These are phyloP conservation scores for Eretmocerus hayati DNA, from an alignment of 2,888 invertebrate species.

Conservation along the genomic window DNA sequence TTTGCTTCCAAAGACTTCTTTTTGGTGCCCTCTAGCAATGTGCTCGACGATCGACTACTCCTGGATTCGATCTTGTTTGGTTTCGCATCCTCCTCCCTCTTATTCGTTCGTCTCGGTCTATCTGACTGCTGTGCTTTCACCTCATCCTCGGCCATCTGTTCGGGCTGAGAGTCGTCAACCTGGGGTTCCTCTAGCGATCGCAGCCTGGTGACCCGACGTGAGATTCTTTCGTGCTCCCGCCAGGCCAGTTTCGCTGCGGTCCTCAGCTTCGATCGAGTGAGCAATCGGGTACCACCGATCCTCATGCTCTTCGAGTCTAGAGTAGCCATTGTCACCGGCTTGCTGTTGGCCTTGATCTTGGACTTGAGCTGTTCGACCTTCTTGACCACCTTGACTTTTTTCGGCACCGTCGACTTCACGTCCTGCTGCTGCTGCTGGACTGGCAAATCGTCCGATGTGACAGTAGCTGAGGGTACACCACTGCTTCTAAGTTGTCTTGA, in stretches of 20 bases:
- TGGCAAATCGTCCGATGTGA: background rate
- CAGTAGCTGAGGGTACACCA: background rate
- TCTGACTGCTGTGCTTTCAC: background rate
- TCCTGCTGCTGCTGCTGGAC: no score
- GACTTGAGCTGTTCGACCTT: slow-evolving; percentile 34
- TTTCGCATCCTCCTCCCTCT: slow-evolving; percentile 21
- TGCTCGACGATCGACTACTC: no score
- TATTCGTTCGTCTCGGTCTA: slow-evolving; percentile 26
- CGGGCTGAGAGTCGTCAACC: no score
- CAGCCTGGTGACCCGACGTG: slow-evolving; percentile 12
- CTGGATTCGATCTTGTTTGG: slow-evolving; percentile 16
- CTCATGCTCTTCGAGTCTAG: slow-evolving; percentile 8
- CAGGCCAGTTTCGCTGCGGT: slow-evolving; percentile 18
- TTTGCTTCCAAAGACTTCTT: no score
- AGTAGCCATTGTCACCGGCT: slow-evolving; percentile 36
- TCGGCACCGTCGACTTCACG: background rate
- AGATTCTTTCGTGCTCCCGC: slow-evolving; percentile 17
- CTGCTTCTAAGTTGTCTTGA: background rate
- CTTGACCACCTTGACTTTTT: slow-evolving; percentile 26
- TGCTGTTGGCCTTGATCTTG: slow-evolving; percentile 37
- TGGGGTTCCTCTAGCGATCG: slow-evolving; percentile 6
- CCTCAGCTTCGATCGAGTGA: slow-evolving; percentile 28
- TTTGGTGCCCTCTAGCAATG: no score
- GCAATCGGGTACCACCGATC: slow-evolving; percentile 13
- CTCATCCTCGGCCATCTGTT: background rate